Evolutionary conservation across 64 coral and sea anemone species (phyloP).

Genomic region (Pocillopora damicornis): DNA sequence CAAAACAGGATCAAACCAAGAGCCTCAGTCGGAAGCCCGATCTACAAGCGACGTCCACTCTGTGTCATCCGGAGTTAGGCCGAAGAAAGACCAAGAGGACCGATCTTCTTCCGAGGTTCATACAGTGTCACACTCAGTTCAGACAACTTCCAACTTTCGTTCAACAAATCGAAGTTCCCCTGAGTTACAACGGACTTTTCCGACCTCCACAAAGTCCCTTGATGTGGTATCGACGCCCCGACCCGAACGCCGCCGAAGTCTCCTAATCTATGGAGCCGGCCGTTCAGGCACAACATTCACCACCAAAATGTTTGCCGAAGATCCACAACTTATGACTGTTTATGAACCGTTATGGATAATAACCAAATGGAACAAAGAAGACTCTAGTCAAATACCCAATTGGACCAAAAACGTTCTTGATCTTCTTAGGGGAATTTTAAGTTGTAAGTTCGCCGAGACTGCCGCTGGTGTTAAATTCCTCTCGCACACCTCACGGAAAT

Average conservation of each 20-base stretch:
- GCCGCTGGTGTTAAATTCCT: constrained; percentile 2
- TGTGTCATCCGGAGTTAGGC: background rate
- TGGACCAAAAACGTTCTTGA: background rate
- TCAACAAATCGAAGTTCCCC: background rate
- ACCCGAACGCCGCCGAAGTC: background rate
- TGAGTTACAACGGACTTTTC: background rate
- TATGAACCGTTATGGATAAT: constrained; percentile 19
- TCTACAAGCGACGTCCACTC: background rate
- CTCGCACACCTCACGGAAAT: background rate
- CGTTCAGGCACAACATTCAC: constrained; percentile 19
- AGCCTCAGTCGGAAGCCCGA: background rate
- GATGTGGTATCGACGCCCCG: background rate
- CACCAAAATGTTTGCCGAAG: constrained; percentile 19
- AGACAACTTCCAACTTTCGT: background rate
- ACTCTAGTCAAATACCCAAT: background rate
- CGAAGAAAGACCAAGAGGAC: background rate
- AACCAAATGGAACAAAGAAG: background rate
- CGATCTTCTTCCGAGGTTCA: background rate
- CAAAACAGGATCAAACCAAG: background rate
- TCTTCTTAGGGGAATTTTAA: background rate
- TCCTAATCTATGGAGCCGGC: constrained; percentile 9
- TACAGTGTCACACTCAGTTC: background rate
- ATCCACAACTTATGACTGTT: constrained; percentile 14
- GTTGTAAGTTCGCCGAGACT: constrained; percentile 6
- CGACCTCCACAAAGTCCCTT: background rate